Evolutionary conservation across 1,140 invertebrate genomes (phyloP).

Genomic region (Drosophila santomea): DNA sequence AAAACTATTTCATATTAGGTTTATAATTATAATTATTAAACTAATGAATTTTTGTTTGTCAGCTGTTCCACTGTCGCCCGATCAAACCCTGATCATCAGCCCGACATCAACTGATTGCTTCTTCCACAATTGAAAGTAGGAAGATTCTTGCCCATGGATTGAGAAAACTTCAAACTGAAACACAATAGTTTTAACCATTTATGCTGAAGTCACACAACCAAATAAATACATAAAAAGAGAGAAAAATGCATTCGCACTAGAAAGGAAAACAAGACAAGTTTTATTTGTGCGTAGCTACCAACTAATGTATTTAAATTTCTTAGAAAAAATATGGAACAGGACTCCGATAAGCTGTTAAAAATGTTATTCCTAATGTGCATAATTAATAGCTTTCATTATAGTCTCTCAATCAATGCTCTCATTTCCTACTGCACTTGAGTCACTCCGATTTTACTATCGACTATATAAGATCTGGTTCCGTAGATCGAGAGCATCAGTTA

Average conservation of each 20-base stretch:
- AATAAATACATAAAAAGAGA: slow-evolving; percentile 20
- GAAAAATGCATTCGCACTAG: too few species aligned
- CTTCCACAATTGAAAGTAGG: neutral
- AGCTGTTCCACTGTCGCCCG: slow-evolving; percentile 63
- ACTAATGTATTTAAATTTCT: too few species aligned
- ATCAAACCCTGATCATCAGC: slow-evolving; percentile 69
- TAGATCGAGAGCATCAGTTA: neutral
- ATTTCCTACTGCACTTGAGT: neutral
- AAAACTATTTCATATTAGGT: too few species aligned
- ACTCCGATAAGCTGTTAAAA: too few species aligned
- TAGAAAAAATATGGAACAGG: too few species aligned
- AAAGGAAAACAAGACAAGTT: too few species aligned
- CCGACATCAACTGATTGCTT: too few species aligned
- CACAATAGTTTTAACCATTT: neutral
- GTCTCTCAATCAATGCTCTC: neutral
- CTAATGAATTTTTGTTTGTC: neutral
- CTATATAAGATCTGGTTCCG: neutral
- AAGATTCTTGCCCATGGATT: neutral
- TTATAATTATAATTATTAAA: neutral
- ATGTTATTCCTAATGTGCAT: too few species aligned
- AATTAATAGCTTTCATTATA: too few species aligned
- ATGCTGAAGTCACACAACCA: slow-evolving; percentile 12
- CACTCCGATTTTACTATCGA: neutral
- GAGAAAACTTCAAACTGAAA: too few species aligned
- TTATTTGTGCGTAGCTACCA: too few species aligned